Evolutionary conservation across 2,888 invertebrate species (phyloP), one percentile per base, ranked within the genome.

Genomic region (Acrobasis suavella): DNA sequence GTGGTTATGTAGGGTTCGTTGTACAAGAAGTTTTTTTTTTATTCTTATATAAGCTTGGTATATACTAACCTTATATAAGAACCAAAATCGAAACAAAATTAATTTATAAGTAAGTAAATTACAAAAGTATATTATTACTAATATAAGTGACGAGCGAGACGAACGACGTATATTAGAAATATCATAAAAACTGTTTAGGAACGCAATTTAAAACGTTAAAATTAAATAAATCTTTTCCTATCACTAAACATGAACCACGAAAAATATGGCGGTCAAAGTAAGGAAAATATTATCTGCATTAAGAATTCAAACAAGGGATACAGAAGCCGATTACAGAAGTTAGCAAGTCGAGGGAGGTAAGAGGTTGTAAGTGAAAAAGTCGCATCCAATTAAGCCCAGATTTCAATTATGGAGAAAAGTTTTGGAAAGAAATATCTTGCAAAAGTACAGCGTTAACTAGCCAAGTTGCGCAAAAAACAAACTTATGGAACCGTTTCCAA

Each of bases 291-390:
- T 14, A 52, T 17, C 17, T 14, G 22, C 32, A 32, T 32, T 32
- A 52, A 32, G 37, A 52, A 32, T 52, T 52, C 22, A 56, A 42
- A 42, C 16, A 56, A 56, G 56, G 3, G 17, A 22, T 15, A 1
- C 12, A 42, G 22, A 56, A 56, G 55, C 39, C 55, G 55, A 56
- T 56, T 46, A 39, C 42, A 46, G 42, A 56, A 56, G 56, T 56
- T 56, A 42, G 17, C 42, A 42, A 56, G 16, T 42, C 22, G 42
- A n/a, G 14, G 17, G 17, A 42, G 46, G 56, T 56, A 56, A 17
- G 17, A 56, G 56, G 56, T 56, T 56, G 42, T 56, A 42, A 56
- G 56, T 42, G 42, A 42, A 56, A 56, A 56, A 56, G 56, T 56
- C 56, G 39, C 42, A 12, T 56, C 17, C 56, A 56, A 56, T 56